Conservation (phyloP, 1,140 invertebrate species). For the Contarinia nasturtii region DNA sequence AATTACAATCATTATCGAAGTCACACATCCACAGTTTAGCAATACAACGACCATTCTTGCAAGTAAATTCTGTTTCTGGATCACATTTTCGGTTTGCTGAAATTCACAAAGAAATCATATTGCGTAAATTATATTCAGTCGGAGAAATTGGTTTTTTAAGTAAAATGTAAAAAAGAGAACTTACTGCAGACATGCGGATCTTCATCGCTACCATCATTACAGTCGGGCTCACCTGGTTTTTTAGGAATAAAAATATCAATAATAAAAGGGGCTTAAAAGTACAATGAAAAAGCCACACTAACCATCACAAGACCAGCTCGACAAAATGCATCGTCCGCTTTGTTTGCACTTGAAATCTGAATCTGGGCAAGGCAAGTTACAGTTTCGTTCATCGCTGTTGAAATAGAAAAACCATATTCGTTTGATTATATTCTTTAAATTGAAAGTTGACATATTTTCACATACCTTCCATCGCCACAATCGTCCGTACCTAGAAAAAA, state of each 20-base stretch:
- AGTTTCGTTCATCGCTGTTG: conserved; percentile 58
- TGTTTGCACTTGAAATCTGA: conserved; percentile 83
- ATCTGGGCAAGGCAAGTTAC: conserved; percentile 67
- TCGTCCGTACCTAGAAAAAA: conserved; percentile 40
- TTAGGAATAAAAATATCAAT: neutral
- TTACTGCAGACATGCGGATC: conserved; percentile 67
- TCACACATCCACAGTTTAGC: conserved; percentile 86
- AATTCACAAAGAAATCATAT: too few species aligned
- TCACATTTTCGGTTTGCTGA: conserved; percentile 63
- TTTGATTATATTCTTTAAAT: too few species aligned
- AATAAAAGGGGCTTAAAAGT: neutral
- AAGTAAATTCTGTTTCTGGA: conserved; percentile 61
- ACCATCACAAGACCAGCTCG: conserved; percentile 81
- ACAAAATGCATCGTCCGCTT: conserved; percentile 81
- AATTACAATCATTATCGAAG: conserved; percentile 19
- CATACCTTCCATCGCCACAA: conserved; percentile 44
- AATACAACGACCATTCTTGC: conserved; percentile 88
- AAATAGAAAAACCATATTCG: too few species aligned
- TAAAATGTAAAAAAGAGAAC: conserved; percentile 12
- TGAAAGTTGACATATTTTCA: too few species aligned
- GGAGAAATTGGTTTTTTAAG: neutral
- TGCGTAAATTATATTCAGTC: neutral
- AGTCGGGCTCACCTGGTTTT: conserved; percentile 88
- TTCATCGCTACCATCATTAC: conserved; percentile 87
- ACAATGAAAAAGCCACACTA: neutral